Base-by-base conservation (phyloP, 2,113 vertebrate genomes). In the Engraulis encrasicolus region DNA sequence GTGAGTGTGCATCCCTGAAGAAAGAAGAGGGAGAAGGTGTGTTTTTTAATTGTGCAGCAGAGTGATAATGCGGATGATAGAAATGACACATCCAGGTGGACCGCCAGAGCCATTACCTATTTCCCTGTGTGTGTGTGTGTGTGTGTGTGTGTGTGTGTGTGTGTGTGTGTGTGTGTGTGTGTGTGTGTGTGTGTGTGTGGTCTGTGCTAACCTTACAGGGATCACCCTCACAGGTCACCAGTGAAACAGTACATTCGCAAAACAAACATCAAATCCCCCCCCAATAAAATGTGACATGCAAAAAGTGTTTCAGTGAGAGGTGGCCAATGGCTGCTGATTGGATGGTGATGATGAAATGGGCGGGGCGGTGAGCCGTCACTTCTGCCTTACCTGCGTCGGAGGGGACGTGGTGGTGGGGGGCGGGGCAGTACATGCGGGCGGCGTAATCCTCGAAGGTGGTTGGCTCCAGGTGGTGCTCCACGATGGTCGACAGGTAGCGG, bases 361-460 rank as follows among this genome's bases (percentile, higher is more conserved):
- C 4, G 5, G 79, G 49, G 48, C 6, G 78, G 20, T n/a, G n/a
- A n/a, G n/a, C n/a, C n/a, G n/a, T n/a, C n/a, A 3, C 20, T 23
- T n/a, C 37, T 18, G 12, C 86, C 95, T 92, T 92, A 99, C 98
- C 97, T 88, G 96, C 88, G 90, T 99, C 97, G 71, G 96, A 94
- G 78, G 96, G 95, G 83, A 97, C 94, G 90, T 98, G 95, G 82
- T 97, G 96, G 91, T 95, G 98, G 78, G 98, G 97, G 85, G 98
- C 98, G 81, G 98, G 98, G 88, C 97, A 98, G 93, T 98, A 99
- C 90, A 99, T 97, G 58, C 99, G 97, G 54, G 97, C 97, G 74
- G 98, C 97, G 85, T 98, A 99, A 90, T 99, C 98, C 91, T 99
- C 98, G 88, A 99, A 99, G 0, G 97, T 97, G 77, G 97, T 97